Evolutionary conservation across 1,140 invertebrate genomes (phyloP).

Genomic region (Drosophila novamexicana): DNA sequence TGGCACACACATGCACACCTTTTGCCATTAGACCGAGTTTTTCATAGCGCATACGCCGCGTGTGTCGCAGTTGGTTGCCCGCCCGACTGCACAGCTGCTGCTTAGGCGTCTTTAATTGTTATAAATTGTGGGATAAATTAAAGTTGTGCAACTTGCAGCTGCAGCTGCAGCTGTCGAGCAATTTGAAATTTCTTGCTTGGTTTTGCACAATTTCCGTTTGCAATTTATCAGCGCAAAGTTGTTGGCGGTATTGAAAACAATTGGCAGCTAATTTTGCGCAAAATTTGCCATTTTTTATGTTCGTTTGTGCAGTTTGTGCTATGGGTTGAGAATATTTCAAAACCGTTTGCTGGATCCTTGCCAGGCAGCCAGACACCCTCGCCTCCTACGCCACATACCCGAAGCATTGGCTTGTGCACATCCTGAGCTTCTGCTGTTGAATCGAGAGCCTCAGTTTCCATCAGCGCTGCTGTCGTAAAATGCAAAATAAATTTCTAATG

Average conservation of each 20-base stretch:
- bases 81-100: not conserved
- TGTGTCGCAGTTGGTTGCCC: constrained; percentile 33
- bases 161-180: constrained; percentile 48
- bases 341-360: constrained; percentile 48
- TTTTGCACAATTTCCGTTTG: constrained; percentile 72
- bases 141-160: constrained; percentile 39
- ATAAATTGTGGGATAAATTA: constrained; percentile 70
- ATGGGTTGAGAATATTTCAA: constrained; percentile 32
- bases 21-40: constrained; percentile 47
- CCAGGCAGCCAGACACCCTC: constrained; percentile 3
- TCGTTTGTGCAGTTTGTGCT: constrained; percentile 27
- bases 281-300: constrained; percentile 73
- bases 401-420: not conserved
- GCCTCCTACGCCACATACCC: not conserved
- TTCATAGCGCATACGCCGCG: constrained; percentile 64
- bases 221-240: constrained; percentile 75
- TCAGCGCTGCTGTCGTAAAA: constrained; percentile 60
- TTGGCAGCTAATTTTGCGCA: constrained; percentile 81
- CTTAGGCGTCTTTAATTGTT: constrained; percentile 64
- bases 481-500: constrained; percentile 82
- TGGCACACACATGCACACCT: constrained; percentile 37
- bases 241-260: constrained; percentile 71
- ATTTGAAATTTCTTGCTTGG: constrained; percentile 77
- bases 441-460: constrained; percentile 29
- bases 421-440: constrained; percentile 20